phyloP scores from a whole-genome alignment of 2,113 vertebrate species.

The Dromas ardeola region DNA sequence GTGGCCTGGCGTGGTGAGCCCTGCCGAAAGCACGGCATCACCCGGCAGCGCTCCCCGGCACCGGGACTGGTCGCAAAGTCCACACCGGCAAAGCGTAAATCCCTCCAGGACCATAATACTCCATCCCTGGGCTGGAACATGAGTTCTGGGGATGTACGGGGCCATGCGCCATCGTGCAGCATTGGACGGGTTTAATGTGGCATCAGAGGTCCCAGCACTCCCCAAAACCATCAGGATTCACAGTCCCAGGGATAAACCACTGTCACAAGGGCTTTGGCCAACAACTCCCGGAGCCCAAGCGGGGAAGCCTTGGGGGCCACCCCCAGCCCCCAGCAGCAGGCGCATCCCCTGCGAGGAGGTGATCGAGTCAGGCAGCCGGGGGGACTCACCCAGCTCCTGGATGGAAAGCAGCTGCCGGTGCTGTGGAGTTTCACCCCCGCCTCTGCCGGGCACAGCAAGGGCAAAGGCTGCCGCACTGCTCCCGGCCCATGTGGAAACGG shows the following conservation, averaged over 20 bases:
- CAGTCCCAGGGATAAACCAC: background rate
- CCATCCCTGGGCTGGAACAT: background rate
- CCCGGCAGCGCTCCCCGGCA: accelerated
- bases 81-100: background rate
- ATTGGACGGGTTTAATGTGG: background rate
- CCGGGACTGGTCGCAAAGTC: background rate
- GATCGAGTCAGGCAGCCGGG: accelerated
- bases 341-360: background rate
- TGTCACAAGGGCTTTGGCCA: background rate
- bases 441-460: background rate
- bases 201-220: background rate
- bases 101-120: background rate
- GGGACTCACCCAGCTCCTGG: accelerated
- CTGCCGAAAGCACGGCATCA: accelerated
- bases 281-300: accelerated
- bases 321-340: background rate
- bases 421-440: background rate
- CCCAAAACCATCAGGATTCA: accelerated
- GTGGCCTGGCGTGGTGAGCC: accelerated
- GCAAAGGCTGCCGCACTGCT: background rate
- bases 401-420: background rate
- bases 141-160: accelerated
- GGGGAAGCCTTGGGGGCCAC: background rate
- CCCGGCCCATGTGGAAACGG: background rate
- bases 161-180: accelerated